Evolutionary conservation across 2,797 vertebrate species (phyloP).

Genomic region (Varecia variegata): DNA sequence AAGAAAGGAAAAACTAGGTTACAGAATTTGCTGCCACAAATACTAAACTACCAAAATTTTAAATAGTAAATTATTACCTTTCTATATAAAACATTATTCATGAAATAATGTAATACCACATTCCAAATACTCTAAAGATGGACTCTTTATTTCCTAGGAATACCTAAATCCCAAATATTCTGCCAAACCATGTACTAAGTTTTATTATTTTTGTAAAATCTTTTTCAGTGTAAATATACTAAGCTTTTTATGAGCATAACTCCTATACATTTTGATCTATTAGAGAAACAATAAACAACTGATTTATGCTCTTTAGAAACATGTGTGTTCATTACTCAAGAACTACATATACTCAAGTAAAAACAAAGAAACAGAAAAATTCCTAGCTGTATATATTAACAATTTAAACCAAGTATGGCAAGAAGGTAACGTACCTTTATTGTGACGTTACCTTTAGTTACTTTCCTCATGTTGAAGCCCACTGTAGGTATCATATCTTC

Average conservation of each 20-base stretch:
- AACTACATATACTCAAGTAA: not conserved
- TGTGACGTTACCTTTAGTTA: conserved; percentile 99
- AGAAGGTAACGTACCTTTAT: conserved; percentile 91
- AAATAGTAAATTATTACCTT: not conserved
- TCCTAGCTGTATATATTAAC: not conserved
- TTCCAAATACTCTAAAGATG: not conserved
- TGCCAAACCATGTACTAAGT: not conserved
- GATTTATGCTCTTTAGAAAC: not conserved
- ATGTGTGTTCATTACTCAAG: not conserved
- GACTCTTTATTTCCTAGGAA: not conserved
- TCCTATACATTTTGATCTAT: not conserved
- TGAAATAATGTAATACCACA: not conserved
- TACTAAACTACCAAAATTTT: not conserved
- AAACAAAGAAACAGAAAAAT: not conserved
- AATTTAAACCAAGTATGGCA: not conserved
- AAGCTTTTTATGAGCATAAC: not conserved
- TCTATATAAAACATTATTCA: not conserved
- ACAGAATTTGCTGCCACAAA: not conserved
- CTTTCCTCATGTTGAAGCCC: conserved; percentile 99
- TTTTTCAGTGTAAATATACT: no score
- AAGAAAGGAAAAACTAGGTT: not conserved
- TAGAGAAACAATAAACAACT: not conserved
- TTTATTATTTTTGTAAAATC: not conserved
- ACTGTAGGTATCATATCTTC: conserved; percentile 99
- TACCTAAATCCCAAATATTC: not conserved